Evolutionary conservation across 2,797 vertebrate species (phyloP).

Genomic region (Amblyraja radiata): DNA sequence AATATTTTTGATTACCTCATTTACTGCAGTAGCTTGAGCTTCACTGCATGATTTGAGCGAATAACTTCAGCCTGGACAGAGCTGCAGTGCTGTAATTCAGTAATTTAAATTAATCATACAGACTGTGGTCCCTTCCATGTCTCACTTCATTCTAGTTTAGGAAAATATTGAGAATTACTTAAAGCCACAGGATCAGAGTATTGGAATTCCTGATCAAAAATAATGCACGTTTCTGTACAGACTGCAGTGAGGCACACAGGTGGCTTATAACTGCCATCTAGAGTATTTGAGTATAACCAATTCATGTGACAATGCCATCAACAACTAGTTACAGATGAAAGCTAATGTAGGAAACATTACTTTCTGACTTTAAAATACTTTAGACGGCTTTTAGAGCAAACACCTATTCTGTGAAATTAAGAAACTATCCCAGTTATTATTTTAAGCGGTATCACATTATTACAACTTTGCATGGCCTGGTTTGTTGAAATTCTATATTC

Average conservation of each 20-base stretch:
- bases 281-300: no score
- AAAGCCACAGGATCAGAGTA: no score
- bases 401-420: neutral
- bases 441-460: neutral
- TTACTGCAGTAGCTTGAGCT: neutral
- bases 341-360: neutral
- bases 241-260: no score
- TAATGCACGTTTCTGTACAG: no score
- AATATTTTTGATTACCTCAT: neutral
- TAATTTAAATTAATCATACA: neutral
- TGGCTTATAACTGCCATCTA: no score
- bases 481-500: neutral
- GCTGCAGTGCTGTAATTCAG: neutral
- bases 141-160: no score
- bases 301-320: no score
- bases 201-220: no score
- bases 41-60: neutral
- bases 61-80: neutral
- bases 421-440: neutral
- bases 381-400: neutral
- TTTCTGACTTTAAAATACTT: neutral
- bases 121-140: no score
- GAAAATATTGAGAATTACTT: no score
- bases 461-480: neutral
- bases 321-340: no score